A percentile compares a stretch with the other conserved stretches of the same genome.
These are phyloP conservation scores for Ctenomys sociabilis DNA, from an alignment of 2,113 vertebrate species.

Conservation along the genomic window DNA sequence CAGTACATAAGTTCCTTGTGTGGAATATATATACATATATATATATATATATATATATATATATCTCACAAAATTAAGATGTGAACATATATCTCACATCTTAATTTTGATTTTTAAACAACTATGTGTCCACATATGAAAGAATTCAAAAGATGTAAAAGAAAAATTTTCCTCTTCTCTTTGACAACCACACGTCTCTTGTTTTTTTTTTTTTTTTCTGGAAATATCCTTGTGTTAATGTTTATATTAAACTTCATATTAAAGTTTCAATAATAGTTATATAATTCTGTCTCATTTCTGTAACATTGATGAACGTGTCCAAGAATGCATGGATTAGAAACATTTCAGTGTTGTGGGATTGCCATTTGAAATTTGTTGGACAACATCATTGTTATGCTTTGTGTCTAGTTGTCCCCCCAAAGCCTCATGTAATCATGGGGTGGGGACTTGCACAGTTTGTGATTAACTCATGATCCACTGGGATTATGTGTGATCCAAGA, in stretches of 20 bases:
- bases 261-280: neutral
- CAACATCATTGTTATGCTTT: too few species aligned
- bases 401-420: too few species aligned
- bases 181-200: neutral
- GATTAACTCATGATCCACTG: too few species aligned
- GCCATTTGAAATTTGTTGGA: neutral
- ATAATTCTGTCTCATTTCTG: neutral
- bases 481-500: too few species aligned
- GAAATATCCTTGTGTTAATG: neutral
- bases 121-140: neutral
- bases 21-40: too few species aligned
- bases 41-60: too few species aligned
- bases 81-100: neutral
- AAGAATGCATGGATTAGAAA: neutral
- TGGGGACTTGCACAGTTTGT: too few species aligned
- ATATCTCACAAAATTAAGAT: too few species aligned
- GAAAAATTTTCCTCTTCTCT: neutral
- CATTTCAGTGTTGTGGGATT: neutral
- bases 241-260: slow-evolving; percentile 1
- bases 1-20: neutral
- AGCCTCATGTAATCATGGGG: too few species aligned
- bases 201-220: neutral
- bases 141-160: slow-evolving; percentile 34
- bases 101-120: neutral
- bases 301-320: neutral